Evolutionary conservation across 2,888 invertebrate species (phyloP).

Genomic region (Galerucella nymphaeae): DNA sequence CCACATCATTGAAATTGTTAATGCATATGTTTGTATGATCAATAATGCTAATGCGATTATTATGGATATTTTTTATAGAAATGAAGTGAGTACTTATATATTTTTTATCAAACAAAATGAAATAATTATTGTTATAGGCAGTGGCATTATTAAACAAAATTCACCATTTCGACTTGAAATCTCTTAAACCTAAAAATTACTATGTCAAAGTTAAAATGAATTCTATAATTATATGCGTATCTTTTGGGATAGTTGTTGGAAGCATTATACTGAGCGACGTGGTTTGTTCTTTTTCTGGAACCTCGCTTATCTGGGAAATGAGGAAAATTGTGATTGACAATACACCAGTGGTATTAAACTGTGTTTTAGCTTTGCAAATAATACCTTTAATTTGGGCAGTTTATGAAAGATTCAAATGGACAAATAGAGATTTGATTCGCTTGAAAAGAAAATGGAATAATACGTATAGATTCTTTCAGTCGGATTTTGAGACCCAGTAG

Average conservation of each 20-base stretch:
- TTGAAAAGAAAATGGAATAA: slow-evolving; percentile 6
- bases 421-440: not conserved
- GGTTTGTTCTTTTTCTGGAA: not conserved
- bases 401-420: not conserved
- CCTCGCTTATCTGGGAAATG: not conserved
- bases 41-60: slow-evolving; percentile 5
- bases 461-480: not conserved
- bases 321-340: not conserved
- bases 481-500: not conserved
- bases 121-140: not conserved
- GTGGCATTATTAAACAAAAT: not conserved
- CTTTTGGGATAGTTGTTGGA: not conserved
- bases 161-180: not conserved
- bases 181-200: not conserved
- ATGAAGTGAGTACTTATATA: not conserved
- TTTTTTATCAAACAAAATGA: not conserved
- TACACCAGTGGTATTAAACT: not conserved
- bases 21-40: not conserved
- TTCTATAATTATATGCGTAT: not conserved
- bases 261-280: not conserved
- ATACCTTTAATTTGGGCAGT: not conserved
- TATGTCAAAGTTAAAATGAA: not conserved
- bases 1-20: slow-evolving; percentile 2
- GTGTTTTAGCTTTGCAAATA: not conserved
- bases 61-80: slow-evolving; percentile 8